Evolutionary conservation across 2,888 invertebrate genomes (phyloP).

Genomic region (Baccha elongata): DNA sequence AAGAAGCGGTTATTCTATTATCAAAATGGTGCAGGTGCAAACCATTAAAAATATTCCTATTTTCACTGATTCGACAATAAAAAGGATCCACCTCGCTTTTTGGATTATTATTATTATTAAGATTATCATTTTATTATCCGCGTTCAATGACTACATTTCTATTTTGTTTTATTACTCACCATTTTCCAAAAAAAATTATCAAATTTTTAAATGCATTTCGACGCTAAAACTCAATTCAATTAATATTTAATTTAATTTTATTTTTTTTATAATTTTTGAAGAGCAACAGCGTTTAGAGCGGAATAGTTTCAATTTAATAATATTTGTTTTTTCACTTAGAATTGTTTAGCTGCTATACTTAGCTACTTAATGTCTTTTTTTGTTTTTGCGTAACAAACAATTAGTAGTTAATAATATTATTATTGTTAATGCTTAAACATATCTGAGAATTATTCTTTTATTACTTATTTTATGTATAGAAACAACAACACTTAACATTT

Average conservation of each 20-base stretch:
- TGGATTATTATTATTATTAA: too few species aligned
- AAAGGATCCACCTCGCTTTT: too few species aligned
- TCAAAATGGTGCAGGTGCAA: too few species aligned
- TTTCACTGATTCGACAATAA: too few species aligned
- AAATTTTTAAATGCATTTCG: too few species aligned
- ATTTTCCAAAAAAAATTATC: too few species aligned
- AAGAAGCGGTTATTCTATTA: too few species aligned
- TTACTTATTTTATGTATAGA: slow-evolving; percentile 68
- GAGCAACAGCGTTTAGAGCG: slow-evolving; percentile 69
- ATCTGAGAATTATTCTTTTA: slow-evolving; percentile 61
- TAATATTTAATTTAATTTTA: slow-evolving; percentile 53
- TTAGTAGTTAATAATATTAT: slow-evolving; percentile 25
- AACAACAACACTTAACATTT: slow-evolving; percentile 73
- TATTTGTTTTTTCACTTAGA: slow-evolving; percentile 22
- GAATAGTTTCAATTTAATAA: slow-evolving; percentile 53
- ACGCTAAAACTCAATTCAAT: too few species aligned
- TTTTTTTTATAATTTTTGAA: slow-evolving; percentile 64
- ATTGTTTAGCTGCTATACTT: slow-evolving; percentile 30
- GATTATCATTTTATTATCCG: too few species aligned
- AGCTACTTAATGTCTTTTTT: slow-evolving; percentile 17
- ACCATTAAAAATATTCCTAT: too few species aligned
- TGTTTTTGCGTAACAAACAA: slow-evolving; percentile 61
- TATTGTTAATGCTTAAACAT: slow-evolving; percentile 62
- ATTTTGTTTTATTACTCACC: too few species aligned
- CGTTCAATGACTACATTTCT: too few species aligned